Evolutionary conservation across 1,140 invertebrate genomes (phyloP), one percentile per base, ranked within the genome.

Genomic region (Bombus pascuorum): DNA sequence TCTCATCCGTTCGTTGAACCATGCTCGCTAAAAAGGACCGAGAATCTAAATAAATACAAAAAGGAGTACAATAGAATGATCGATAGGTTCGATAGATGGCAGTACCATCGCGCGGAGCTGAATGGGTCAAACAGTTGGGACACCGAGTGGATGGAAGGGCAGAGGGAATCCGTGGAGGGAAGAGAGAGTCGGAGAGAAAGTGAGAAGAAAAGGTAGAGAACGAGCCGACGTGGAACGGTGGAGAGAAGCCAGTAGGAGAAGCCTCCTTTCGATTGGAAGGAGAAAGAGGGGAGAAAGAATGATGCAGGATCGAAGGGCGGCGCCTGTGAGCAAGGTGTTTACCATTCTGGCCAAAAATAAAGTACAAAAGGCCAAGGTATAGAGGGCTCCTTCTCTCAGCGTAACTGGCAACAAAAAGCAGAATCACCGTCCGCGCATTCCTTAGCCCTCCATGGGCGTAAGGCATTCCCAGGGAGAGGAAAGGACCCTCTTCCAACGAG

Each of bases 311-410:
- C 88, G 89, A 88, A 89, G 92, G 92, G 92, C 94, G 93, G 93
- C 93, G 93, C 93, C 93, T 94, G 87, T 90, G 92, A 93, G 93
- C 93, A 94, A 94, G 93, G 93, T 94, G 93, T 94, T 94, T 93
- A 94, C 93, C 93, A 94, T 94, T 94, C 90, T 86, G 91, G 84
- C 91, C 90, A 91, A 94, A 94, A 94, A 94, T 94, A 93, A 94
- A 94, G 90, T 93, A 93, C 93, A 91, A 93, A 66, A 89, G 86
- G 75, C 83, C 83, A 66, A 34, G 59, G 77, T n/a, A 73, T 28
- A 34, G 8, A 47, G 57, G 32, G 32, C n/a, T 18, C 6, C 15
- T n/a, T 66, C 77, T 85, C 81, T 75, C 68, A 0, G 90, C 91
- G 91, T 92, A 91, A 93, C 91, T 89, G 90, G 89, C 89, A 91